A percentile compares a stretch with the other conserved stretches of the same genome.
Conservation (phyloP, 2,797 vertebrate species). For the Channa striata region DNA sequence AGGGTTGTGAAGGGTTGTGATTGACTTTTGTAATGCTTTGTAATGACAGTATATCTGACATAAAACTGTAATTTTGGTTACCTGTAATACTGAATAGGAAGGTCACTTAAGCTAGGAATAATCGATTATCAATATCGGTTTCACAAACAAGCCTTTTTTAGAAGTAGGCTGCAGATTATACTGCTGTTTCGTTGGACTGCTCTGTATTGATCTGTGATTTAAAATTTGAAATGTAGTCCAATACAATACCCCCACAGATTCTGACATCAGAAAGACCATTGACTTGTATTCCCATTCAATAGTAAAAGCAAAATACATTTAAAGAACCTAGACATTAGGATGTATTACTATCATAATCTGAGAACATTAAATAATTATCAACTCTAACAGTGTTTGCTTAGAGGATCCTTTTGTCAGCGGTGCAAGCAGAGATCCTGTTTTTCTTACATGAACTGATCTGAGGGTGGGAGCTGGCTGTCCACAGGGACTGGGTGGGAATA, state of each 20-base stretch:
- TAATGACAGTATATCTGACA: constrained; percentile 3
- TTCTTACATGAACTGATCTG: constrained; percentile 27
- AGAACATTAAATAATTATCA: neutral
- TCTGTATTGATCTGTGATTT: neutral
- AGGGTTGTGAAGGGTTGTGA: neutral
- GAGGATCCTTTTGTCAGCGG: neutral
- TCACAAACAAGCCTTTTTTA: no score
- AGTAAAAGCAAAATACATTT: neutral
- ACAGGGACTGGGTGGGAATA: constrained; percentile 55
- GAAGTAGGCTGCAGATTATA: no score
- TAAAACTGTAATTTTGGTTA: no score
- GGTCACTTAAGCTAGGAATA: no score
- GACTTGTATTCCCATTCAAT: neutral
- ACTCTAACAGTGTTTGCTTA: neutral
- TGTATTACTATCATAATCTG: neutral
- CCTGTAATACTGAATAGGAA: no score
- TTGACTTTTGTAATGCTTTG: constrained; percentile 4
- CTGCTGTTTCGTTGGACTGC: neutral
- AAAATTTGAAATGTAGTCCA: neutral
- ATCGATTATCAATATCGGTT: no score
- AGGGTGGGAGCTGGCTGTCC: constrained; percentile 46
- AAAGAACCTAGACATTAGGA: neutral
- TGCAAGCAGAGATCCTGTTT: constrained; percentile 34
- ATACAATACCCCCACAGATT: neutral
- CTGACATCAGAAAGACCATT: neutral